These are phyloP conservation scores for Phylloscopus trochilus DNA, from an alignment of 2,113 vertebrate species.

Conservation along the genomic window DNA sequence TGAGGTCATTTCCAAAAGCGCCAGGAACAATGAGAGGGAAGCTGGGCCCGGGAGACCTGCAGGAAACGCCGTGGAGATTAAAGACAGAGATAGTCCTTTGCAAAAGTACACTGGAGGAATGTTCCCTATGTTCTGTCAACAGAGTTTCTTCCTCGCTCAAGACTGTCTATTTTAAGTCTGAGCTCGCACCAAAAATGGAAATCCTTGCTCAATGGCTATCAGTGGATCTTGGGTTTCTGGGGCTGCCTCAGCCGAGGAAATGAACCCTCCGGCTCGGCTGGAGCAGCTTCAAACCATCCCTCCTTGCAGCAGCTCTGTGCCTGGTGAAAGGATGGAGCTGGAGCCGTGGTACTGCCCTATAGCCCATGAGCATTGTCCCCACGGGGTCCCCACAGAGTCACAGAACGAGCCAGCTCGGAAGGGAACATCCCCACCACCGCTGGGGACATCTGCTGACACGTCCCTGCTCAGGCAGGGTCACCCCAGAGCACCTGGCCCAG, in stretches of 20 bases:
- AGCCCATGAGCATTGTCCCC: accelerated
- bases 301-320: background rate
- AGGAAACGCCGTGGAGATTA: slow-evolving; percentile 66
- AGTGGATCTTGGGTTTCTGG: slow-evolving; percentile 22
- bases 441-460: background rate
- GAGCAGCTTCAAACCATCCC: background rate
- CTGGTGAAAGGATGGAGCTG: background rate
- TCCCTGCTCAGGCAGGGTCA: background rate
- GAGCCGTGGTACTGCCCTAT: accelerated
- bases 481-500: background rate
- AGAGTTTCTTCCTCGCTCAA: slow-evolving; percentile 63
- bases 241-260: slow-evolving; percentile 39
- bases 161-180: slow-evolving; percentile 66
- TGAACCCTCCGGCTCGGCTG: background rate
- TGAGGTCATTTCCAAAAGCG: slow-evolving; percentile 70
- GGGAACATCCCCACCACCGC: background rate
- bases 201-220: slow-evolving; percentile 42
- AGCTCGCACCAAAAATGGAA: slow-evolving; percentile 61
- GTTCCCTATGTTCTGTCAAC: slow-evolving; percentile 58
- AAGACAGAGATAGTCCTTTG: slow-evolving; percentile 66
- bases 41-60: slow-evolving; percentile 59
- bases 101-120: slow-evolving; percentile 60
- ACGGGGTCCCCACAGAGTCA: background rate
- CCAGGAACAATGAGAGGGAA: slow-evolving; percentile 65
- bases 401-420: accelerated